A percentile compares a stretch with the other conserved stretches of the same genome.
Conservation (phyloP, 2,888 invertebrate genomes). For the Liposcelis brunnea region DNA sequence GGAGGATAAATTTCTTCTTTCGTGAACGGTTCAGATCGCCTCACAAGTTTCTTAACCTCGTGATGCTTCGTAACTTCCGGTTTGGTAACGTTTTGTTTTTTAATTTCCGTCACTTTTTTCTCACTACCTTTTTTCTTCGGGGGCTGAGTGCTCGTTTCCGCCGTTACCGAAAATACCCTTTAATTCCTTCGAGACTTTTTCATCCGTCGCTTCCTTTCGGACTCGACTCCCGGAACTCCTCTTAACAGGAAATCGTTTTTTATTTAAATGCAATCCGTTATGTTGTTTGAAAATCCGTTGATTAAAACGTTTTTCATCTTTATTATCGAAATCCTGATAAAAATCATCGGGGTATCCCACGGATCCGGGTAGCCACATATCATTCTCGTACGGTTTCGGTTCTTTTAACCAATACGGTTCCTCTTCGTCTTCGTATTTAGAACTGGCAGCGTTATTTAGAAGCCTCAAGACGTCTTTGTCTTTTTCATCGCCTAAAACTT, state of each 20-base stretch:
- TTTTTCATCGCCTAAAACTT: constrained; percentile 12
- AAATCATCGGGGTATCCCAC: too few relatives aligned
- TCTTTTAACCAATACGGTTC: too few relatives aligned
- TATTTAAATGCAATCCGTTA: too few relatives aligned
- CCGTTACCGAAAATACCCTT: constrained; percentile 44
- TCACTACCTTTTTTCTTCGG: background rate
- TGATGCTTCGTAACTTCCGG: background rate
- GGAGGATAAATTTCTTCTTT: constrained; percentile 14
- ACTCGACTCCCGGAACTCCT: background rate
- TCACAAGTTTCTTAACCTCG: constrained; percentile 9
- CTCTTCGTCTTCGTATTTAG: background rate
- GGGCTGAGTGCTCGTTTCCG: constrained; percentile 18
- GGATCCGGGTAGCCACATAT: too few relatives aligned
- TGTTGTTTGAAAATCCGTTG: too few relatives aligned
- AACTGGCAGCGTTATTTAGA: background rate
- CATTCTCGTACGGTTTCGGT: too few relatives aligned
- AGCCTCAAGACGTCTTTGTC: constrained; percentile 12
- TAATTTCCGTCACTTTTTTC: constrained; percentile 4
- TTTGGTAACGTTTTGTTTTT: constrained; percentile 7
- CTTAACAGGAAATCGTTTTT: background rate
- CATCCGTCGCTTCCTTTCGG: constrained; percentile 33
- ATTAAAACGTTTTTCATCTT: too few relatives aligned
- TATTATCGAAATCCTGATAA: too few relatives aligned
- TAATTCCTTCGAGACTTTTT: constrained; percentile 48
- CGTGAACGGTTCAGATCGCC: constrained; percentile 12